phyloP scores from a whole-genome alignment of 2,888 invertebrate genomes.

The Empis stercorea region DNA sequence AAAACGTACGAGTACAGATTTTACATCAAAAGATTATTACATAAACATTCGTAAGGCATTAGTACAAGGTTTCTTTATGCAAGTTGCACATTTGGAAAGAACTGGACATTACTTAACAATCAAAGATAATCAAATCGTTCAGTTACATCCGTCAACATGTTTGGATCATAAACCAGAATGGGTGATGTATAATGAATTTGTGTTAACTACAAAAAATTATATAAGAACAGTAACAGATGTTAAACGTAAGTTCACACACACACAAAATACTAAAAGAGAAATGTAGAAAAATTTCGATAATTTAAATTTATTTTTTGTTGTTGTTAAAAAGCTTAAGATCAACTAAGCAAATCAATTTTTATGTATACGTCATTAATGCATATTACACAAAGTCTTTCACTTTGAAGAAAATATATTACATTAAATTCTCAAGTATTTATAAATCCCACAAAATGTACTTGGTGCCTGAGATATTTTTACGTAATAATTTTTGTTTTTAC shows the following conservation, averaged over 20 bases:
- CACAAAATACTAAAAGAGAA: no score
- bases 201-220: constrained; percentile 98
- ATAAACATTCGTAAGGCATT: constrained; percentile 97
- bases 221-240: constrained; percentile 98
- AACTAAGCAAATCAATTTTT: no score
- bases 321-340: no score
- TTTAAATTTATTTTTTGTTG: no score
- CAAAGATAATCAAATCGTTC: constrained; percentile 98
- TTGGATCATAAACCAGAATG: constrained; percentile 99
- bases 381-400: no score
- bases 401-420: no score
- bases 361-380: no score
- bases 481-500: no score
- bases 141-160: constrained; percentile 96
- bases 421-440: no score
- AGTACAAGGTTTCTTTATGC: constrained; percentile 99
- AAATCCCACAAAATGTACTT: no score
- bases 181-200: constrained; percentile 99
- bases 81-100: constrained; percentile 95
- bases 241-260: constrained; percentile 62
- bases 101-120: constrained; percentile 98
- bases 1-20: constrained; percentile 91
- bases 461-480: no score
- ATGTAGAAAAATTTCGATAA: no score
- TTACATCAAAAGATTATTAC: constrained; percentile 97